Evolutionary conservation across 2,888 invertebrate species (phyloP).

Genomic region (Lucinisca nassula): DNA sequence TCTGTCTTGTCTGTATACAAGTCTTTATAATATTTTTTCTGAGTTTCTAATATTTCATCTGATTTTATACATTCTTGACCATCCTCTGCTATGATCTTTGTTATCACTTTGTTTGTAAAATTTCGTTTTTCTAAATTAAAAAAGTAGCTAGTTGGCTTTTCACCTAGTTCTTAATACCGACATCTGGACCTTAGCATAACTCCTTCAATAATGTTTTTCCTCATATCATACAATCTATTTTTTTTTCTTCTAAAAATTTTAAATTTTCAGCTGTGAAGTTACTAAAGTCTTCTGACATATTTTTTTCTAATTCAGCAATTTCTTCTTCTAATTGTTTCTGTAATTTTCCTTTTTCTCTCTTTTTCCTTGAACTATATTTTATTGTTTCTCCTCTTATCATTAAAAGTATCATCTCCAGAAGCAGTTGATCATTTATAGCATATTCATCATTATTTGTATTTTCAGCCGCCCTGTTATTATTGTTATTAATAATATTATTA

Average conservation of each 20-base stretch:
- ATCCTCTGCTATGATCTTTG: background rate
- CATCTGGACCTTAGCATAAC: background rate
- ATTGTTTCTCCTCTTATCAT: no score
- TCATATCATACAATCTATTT: background rate
- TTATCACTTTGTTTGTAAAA: background rate
- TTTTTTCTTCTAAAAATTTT: background rate
- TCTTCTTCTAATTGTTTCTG: background rate
- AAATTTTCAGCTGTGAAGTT: background rate
- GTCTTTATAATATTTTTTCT: background rate
- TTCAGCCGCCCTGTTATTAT: no score
- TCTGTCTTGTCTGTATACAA: background rate
- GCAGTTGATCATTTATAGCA: no score
- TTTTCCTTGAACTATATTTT: no score
- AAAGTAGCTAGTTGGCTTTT: slow-evolving; percentile 6
- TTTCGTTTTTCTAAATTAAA: background rate
- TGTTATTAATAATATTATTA: no score
- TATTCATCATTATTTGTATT: no score
- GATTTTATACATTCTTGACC: background rate
- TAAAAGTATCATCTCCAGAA: no score
- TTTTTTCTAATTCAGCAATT: background rate
- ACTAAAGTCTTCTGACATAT: background rate
- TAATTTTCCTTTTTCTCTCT: no score
- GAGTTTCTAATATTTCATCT: slow-evolving; percentile 5
- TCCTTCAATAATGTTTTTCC: background rate
- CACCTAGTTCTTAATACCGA: background rate